Base-by-base conservation (phyloP, 2,113 vertebrate genomes). In the Montifringilla adamsi region DNA sequence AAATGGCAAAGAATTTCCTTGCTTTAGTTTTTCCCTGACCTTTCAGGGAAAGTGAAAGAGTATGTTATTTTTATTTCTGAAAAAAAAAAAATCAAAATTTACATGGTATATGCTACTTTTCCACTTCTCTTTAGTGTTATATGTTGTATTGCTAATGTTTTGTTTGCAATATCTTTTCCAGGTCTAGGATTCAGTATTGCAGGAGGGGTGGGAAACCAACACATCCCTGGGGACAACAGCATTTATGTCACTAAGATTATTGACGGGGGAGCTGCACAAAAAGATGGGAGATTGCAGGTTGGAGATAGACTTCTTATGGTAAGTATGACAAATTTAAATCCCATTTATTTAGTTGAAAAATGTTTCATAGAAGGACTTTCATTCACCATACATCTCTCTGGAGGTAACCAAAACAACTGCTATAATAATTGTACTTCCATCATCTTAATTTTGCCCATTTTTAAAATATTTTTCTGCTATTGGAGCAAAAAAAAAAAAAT, bases 161-260 rank as follows among this genome's bases (percentile, higher is more conserved):
- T 59, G 21, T n/a, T 41, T 94, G 68, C 43, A 46, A 8, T 94
- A 13, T 55, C 68, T 89, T 92, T 35, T 69, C 27, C 76, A 99
- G 99, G 99, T 96, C 98, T 99, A 79, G 99, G 99, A 75, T 99
- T 99, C 98, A 99, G 99, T 95, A 99, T 99, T 86, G 99, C 99
- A 46, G 99, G 99, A 94, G 99, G 99, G 31, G 99, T 99, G 87
- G 99, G 99, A 74, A 99, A 99, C 97, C 99, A 99, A 63, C 99
- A 99, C 98, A 99, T 99, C 86, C 99, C 99, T 3, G 99, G 99
- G n/a, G 99, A 99, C 98, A 99, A 99, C 97, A 99, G 99, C 96
- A 99, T 99, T 95, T 99, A 99, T 84, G 99, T 99, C 90, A 99
- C 99, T 77, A 99, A 99, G 97, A 99, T 99, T 90, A 99, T 99